phyloP scores from a whole-genome alignment of 2,888 invertebrate genomes.

The Aphelenchoides bicaudatus region DNA sequence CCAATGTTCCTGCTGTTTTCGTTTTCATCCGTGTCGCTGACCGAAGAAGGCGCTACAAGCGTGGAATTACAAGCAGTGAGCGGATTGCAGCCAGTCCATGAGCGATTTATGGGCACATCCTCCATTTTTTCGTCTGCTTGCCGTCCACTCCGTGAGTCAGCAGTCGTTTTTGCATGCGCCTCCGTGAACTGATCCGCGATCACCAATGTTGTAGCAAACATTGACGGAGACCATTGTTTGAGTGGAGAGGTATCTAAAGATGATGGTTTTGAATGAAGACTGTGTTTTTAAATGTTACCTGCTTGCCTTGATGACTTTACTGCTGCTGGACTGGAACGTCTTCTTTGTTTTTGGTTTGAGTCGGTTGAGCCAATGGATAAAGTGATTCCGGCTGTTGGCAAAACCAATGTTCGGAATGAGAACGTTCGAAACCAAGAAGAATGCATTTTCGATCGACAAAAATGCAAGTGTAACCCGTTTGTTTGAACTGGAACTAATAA shows the following conservation, averaged over 20 bases:
- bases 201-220: conserved; percentile 1
- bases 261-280: no score
- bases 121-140: background rate
- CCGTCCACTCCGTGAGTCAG: background rate
- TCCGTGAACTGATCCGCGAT: background rate
- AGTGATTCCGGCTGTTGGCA: conserved; percentile 4
- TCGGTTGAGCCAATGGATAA: background rate
- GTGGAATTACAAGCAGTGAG: background rate
- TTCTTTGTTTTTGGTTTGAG: background rate
- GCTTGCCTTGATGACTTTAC: no score
- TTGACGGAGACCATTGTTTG: background rate
- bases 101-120: background rate
- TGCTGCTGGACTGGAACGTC: background rate
- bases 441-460: no score
- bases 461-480: conserved; percentile 5
- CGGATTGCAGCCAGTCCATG: conserved; percentile 4
- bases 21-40: no score
- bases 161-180: background rate
- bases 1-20: no score
- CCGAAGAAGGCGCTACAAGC: no score
- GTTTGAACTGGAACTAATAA: no score
- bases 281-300: no score
- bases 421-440: conserved; percentile 8
- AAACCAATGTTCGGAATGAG: background rate
- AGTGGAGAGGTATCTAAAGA: no score